A percentile compares a stretch with the other conserved stretches of the same genome.
Evolutionary conservation across 2,888 invertebrate species (phyloP).

Genomic region (Pheosia gnoma): DNA sequence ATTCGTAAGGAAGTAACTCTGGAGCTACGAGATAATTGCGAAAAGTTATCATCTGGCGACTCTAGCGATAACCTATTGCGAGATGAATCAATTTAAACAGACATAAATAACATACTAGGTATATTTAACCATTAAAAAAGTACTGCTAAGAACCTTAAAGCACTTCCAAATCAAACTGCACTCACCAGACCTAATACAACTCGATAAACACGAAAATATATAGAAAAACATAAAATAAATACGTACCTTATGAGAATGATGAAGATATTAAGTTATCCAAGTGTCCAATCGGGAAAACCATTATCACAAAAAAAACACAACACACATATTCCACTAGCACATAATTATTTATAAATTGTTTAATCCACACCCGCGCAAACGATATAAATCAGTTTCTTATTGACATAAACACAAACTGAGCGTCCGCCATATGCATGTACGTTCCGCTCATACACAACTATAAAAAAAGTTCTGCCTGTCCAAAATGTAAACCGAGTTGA

Average conservation of each 20-base stretch:
- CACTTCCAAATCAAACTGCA: constrained; percentile 17
- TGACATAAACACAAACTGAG: constrained; percentile 84
- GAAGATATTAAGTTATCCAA: constrained; percentile 70
- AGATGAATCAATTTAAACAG: constrained; percentile 32
- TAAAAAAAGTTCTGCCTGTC: constrained; percentile 40
- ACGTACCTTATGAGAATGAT: constrained; percentile 78
- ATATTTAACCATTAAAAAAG: constrained; percentile 17
- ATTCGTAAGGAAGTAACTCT: background rate
- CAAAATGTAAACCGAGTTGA: constrained; percentile 25
- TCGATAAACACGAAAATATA: constrained; percentile 51
- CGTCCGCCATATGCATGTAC: constrained; percentile 83
- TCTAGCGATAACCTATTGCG: constrained; percentile 69
- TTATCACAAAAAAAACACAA: constrained; percentile 77
- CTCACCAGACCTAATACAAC: constrained; percentile 32
- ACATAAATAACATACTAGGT: constrained; percentile 15
- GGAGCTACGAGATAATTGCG: constrained; percentile 8
- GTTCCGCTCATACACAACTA: constrained; percentile 65
- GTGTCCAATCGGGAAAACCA: constrained; percentile 75
- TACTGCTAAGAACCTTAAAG: constrained; percentile 13
- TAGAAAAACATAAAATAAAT: constrained; percentile 72
- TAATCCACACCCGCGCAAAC: constrained; percentile 82
- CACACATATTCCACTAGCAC: constrained; percentile 76
- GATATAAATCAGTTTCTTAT: constrained; percentile 80
- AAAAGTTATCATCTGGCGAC: constrained; percentile 71
- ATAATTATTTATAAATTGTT: constrained; percentile 68